Base-by-base conservation (phyloP, 2,113 vertebrate genomes). In the Clarias gariepinus region DNA sequence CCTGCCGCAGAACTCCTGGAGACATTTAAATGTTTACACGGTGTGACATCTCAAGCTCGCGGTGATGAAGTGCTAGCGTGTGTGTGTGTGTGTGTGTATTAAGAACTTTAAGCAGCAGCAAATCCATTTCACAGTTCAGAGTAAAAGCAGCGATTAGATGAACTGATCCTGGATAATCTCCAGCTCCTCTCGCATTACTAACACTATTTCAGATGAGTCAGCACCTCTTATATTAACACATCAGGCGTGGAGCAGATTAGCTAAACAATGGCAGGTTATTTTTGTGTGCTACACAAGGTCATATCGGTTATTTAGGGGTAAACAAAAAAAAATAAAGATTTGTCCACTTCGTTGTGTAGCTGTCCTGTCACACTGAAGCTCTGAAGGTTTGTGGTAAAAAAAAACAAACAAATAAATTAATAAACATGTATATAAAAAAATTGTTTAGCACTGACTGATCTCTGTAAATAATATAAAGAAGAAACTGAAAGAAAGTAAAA, bases 391-490 rank as follows among this genome's bases (percentile, higher is more conserved):
- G 12, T 13, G 36, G 21, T 23, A 47, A 0, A 3, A 30, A 68
- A 68, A 19, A 21, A 68, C 23, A 21, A 63, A 21, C 21, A 3
- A 63, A 63, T 6, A 41, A 41, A 41, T 6, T 6, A 64, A 11
- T n/a, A n/a, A n/a, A n/a, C n/a, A n/a, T n/a, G n/a, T n/a, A n/a
- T n/a, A n/a, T n/a, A n/a, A 64, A n/a, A 64, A 23, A 9, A 1
- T 2, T 23, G 19, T 58, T 61, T 61, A 66, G 1, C n/a, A 15
- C 3, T 4, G 13, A 73, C 28, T 41, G 33, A 57, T 25, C 74
- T 69, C 80, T 86, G 84, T 86, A 73, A 73, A 58, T 33, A 88
- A 82, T 9, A 23, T 11, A 16, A 19, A 66, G 28, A 66, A 13
- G 33, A 69, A 69, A 19, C 8, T 36, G 5, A 41, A 36, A 83